Evolutionary conservation across 1,140 invertebrate genomes (phyloP).

Genomic region (Penaeus indicus): DNA sequence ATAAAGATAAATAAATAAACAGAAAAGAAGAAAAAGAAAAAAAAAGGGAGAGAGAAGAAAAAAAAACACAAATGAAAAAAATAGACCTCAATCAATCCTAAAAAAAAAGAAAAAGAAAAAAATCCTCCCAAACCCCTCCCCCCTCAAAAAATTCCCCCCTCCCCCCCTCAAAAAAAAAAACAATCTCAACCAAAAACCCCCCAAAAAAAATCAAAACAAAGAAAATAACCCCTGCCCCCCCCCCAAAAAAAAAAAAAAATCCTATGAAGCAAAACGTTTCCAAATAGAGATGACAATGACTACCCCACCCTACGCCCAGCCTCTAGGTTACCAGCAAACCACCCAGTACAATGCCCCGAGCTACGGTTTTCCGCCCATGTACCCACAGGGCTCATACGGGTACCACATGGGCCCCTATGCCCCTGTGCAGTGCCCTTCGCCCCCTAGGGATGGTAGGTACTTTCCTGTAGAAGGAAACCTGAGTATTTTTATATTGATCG

Average conservation of each 20-base stretch:
- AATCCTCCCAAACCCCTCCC: too few relatives aligned
- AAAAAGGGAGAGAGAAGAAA: too few relatives aligned
- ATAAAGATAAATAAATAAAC: too few relatives aligned
- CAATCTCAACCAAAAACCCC: too few relatives aligned
- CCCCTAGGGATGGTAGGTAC: slow-evolving; percentile 65
- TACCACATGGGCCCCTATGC: slow-evolving; percentile 66
- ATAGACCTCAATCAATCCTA: too few relatives aligned
- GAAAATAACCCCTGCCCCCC: slow-evolving; percentile 11
- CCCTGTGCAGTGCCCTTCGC: slow-evolving; percentile 64
- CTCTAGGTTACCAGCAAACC: slow-evolving; percentile 59
- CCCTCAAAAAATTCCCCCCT: too few relatives aligned
- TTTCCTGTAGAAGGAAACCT: not conserved
- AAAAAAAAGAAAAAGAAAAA: too few relatives aligned
- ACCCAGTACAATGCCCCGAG: slow-evolving; percentile 65
- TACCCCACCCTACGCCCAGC: slow-evolving; percentile 62
- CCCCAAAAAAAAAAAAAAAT: slow-evolving; percentile 12
- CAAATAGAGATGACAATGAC: slow-evolving; percentile 58
- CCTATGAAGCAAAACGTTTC: not conserved
- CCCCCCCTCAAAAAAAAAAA: too few relatives aligned
- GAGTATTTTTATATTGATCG: too few relatives aligned
- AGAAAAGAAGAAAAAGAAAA: too few relatives aligned
- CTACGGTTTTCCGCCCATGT: slow-evolving; percentile 66
- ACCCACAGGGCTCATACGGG: slow-evolving; percentile 63
- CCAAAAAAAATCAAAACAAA: too few relatives aligned
- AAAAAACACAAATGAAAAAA: too few relatives aligned